phyloP scores from a whole-genome alignment of 2,113 vertebrate genomes.

The Leucoraja erinaceus region DNA sequence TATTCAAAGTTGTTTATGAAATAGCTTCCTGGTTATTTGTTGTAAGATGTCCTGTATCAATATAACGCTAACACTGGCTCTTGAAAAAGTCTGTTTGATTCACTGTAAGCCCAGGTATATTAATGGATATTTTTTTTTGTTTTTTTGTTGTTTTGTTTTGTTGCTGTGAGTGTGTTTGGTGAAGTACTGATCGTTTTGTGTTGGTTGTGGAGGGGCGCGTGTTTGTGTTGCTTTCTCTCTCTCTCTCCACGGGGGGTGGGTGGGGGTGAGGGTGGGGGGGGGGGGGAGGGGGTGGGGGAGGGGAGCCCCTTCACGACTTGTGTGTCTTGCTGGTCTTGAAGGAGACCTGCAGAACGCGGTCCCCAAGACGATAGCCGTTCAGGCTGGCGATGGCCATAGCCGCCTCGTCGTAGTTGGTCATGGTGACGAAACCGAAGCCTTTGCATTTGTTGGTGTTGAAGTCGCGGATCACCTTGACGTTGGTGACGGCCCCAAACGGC shows the following conservation, averaged over 20 bases:
- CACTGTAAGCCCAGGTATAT: constrained; percentile 32
- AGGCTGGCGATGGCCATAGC: constrained; percentile 96
- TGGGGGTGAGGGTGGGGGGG: not conserved
- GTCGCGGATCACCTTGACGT: constrained; percentile 94
- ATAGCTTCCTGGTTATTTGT: constrained; percentile 30
- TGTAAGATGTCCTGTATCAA: constrained; percentile 35
- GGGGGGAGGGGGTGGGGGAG: too few relatives aligned
- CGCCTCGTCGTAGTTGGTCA: constrained; percentile 97
- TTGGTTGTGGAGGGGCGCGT: constrained; percentile 40
- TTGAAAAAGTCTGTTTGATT: constrained; percentile 25
- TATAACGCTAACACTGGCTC: constrained; percentile 28
- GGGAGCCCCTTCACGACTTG: constrained; percentile 73
- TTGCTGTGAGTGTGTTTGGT: not conserved
- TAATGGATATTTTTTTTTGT: constrained; percentile 37
- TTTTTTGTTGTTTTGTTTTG: constrained; percentile 39
- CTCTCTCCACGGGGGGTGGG: not conserved
- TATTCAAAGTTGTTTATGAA: constrained; percentile 37
- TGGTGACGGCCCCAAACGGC: constrained; percentile 92
- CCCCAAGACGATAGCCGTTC: constrained; percentile 87
- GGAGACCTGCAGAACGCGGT: constrained; percentile 92
- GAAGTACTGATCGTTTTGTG: constrained; percentile 24
- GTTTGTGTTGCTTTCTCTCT: constrained; percentile 43
- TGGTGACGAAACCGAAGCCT: constrained; percentile 94
- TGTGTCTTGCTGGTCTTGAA: constrained; percentile 99
- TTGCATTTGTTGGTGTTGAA: constrained; percentile 60